Base-by-base conservation (phyloP, 2,888 invertebrate genomes). In the Chrysomela aeneicollis region DNA sequence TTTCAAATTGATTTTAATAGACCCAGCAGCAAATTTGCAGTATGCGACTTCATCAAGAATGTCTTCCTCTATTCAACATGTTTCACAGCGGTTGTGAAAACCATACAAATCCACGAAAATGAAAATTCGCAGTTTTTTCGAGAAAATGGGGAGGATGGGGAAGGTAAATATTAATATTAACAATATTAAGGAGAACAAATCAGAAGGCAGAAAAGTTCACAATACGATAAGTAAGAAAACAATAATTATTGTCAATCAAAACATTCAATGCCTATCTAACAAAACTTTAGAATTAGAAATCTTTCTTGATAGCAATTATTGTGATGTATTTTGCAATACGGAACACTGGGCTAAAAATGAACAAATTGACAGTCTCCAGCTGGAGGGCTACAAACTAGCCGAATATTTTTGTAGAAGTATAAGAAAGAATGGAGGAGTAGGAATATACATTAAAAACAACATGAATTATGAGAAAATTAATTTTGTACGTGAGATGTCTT, bases 41-140 rank as follows among this genome's bases (percentile, higher is more conserved):
- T 50, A 50, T 21, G 50, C 21, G 50, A 50, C 50, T 50, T 50
- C 50, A 50, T 50, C n/a, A n/a, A n/a, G n/a, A n/a, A 21, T 50
- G 50, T 50, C 21, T 50, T 50, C 50, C 50, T 18, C 19, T 50
- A 18, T 12, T n/a, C 50, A 50, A 50, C 21, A 50, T 21, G 50
- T 50, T 12, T 21, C 21, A 50, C 19, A 50, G 22, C 21, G 3
- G 50, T 50, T 19, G 50, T 50, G 9, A 21, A 50, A 50, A 50
- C 50, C 50, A 50, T 50, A 50, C 50, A 50, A 21, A 50, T 50
- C 21, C 3, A 50, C 12, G 22, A 50, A 21, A 50, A 50, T 21
- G 19, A 50, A 50, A 21, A 21, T 50, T n/a, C 21, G 50, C 50
- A 50, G 50, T 50, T 21, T 21, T 50, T 50, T 50, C 50, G 50